Conservation (phyloP, 2,888 invertebrate genomes). For the Branchipolynoe longqiensis region DNA sequence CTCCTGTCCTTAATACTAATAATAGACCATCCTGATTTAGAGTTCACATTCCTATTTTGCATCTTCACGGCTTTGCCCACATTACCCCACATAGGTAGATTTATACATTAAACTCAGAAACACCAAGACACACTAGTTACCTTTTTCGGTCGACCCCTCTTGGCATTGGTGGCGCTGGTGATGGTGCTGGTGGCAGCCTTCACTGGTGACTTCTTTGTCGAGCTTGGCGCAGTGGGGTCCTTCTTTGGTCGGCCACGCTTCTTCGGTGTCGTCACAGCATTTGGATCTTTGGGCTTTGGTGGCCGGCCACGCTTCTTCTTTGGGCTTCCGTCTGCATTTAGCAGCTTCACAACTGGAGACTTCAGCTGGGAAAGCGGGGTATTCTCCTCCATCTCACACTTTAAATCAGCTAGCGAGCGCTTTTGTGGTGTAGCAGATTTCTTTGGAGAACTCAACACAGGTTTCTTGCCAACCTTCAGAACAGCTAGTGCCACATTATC, state of each 20-base stretch:
- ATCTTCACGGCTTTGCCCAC: too few relatives aligned
- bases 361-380: constrained; percentile 4
- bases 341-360: constrained; percentile 8
- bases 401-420: constrained; percentile 68
- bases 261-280: constrained; percentile 62
- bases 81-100: too few relatives aligned
- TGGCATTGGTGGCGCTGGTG: neutral
- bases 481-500: constrained; percentile 59
- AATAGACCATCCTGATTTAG: too few relatives aligned
- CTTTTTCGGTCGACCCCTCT: constrained; percentile 57
- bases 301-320: constrained; percentile 59
- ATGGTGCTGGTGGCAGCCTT: constrained; percentile 7
- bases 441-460: neutral
- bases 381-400: constrained; percentile 63
- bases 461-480: constrained; percentile 37
- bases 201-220: constrained; percentile 67
- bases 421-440: constrained; percentile 49
- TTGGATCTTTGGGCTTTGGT: constrained; percentile 1
- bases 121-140: constrained; percentile 40
- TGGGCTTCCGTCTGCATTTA: constrained; percentile 33
- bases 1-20: too few relatives aligned
- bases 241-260: constrained; percentile 65
- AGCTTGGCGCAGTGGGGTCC: constrained; percentile 66
- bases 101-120: too few relatives aligned
- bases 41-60: too few relatives aligned